Conservation (phyloP, 2,113 vertebrate genomes). For the Chaenogobius annularis region DNA sequence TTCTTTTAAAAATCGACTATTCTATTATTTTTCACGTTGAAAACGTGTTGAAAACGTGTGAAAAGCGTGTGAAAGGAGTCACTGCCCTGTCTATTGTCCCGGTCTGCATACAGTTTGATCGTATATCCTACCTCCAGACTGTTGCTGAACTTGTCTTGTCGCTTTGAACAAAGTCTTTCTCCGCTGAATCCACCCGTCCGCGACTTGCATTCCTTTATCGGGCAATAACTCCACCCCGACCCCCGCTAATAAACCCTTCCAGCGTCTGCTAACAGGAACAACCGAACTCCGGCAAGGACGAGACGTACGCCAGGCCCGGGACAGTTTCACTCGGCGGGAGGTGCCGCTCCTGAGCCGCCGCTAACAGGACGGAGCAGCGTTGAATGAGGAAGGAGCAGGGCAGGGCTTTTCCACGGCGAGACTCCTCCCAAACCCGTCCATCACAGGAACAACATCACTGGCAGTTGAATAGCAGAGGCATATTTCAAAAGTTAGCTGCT, state of each 20-base stretch:
- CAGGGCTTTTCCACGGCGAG: slow-evolving; percentile 50
- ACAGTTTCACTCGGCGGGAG: slow-evolving; percentile 25
- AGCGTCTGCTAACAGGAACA: not conserved
- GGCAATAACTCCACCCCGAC: too few species aligned
- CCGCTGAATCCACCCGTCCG: slow-evolving; percentile 25
- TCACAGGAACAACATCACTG: slow-evolving; percentile 26
- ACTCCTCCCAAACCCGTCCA: slow-evolving; percentile 58
- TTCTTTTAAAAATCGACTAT: not conserved
- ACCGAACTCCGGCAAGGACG: not conserved
- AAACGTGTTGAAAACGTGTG: not conserved
- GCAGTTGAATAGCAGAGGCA: slow-evolving; percentile 24
- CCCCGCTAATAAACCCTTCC: slow-evolving; percentile 22
- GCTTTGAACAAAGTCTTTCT: slow-evolving; percentile 3
- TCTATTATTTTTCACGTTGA: not conserved
- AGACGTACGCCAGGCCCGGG: slow-evolving; percentile 25
- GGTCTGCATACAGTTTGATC: slow-evolving; percentile 13
- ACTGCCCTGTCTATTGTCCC: slow-evolving; percentile 7
- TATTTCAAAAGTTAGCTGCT: slow-evolving; percentile 40
- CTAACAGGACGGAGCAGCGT: slow-evolving; percentile 2
- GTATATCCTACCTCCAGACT: slow-evolving; percentile 45
- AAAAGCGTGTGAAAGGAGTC: not conserved
- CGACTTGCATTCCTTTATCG: slow-evolving; percentile 52
- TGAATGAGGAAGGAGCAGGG: slow-evolving; percentile 53
- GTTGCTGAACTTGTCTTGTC: slow-evolving; percentile 17
- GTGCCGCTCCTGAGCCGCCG: slow-evolving; percentile 26